Base-by-base conservation (phyloP, 2,113 vertebrate species). In the Catharus fuscescens region DNA sequence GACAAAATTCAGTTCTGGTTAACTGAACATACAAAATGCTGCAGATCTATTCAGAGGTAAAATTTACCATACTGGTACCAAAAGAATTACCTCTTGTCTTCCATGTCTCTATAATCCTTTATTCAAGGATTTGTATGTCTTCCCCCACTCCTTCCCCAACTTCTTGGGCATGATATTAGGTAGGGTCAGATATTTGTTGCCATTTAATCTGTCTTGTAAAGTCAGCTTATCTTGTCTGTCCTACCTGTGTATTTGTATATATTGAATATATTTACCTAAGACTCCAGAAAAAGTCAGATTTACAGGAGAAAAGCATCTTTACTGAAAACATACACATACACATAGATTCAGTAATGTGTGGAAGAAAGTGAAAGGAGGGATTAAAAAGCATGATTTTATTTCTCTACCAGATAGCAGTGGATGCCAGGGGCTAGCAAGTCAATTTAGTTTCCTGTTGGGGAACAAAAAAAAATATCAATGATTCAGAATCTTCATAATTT, bases 401-500 rank as follows among this genome's bases (percentile, higher is more conserved):
- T 71, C 17, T 84, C 45, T 47, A 59, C 52, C 60, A 66, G 67
- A 70, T 26, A 88, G 74, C 36, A 92, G 67, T 66, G 92, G 93
- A 80, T 96, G 71, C 64, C 47, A 86, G 79, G 64, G 28, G 59
- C 52, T 59, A 93, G 40, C 32, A 94, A 83, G 79, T 88, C 74
- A 73, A 45, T 77, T 73, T 80, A 62, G 12, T 78, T 93, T 95
- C 74, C 67, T 95, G 50, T 77, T 95, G 59, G 15, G 14, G 65
- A 25, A 9, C 34, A 65, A 76, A 86, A 67, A 74, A 70, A 65
- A 61, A 61, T 12, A 38, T 54, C 79, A 86, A 7, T 74, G 15
- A 71, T 74, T 91, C 81, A 67, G 53, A 76, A 54, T 66, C 47
- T 76, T 70, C 54, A 25, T 66, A 19, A 36, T 86, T 94, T 78